phyloP scores from a whole-genome alignment of 2,888 invertebrate species.

The Conchocele bisecta region DNA sequence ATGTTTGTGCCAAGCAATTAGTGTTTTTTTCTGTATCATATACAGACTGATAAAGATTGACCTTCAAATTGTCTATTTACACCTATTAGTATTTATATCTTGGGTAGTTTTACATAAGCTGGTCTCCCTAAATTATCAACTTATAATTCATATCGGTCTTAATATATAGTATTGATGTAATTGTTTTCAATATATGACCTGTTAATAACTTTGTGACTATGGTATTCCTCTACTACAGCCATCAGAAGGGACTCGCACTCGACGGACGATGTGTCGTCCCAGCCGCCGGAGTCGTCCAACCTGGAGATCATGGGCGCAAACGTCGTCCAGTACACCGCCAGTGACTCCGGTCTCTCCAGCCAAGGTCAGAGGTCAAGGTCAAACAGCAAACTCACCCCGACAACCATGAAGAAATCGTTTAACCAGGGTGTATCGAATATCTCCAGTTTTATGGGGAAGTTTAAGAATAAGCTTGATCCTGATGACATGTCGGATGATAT shows the following conservation, averaged over 20 bases:
- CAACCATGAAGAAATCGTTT: constrained; percentile 89
- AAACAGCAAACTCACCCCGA: constrained; percentile 49
- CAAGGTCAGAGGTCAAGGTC: constrained; percentile 49
- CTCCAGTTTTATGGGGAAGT: constrained; percentile 88
- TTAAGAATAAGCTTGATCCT: constrained; percentile 73
- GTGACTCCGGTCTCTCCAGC: constrained; percentile 67
- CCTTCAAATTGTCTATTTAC: too few species aligned
- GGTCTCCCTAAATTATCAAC: too few species aligned
- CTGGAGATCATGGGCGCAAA: constrained; percentile 34
- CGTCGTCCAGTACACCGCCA: constrained; percentile 51
- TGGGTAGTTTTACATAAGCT: too few species aligned
- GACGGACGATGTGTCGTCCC: constrained; percentile 38
- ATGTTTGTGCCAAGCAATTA: too few species aligned
- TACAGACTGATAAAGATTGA: too few species aligned
- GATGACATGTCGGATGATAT: constrained; percentile 85
- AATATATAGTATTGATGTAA: too few species aligned
- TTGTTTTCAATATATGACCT: too few species aligned
- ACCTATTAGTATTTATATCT: too few species aligned
- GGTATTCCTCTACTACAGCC: constrained; percentile 13
- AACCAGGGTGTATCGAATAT: constrained; percentile 93
- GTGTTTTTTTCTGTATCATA: too few species aligned
- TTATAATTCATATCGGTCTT: too few species aligned
- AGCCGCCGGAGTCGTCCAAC: constrained; percentile 5
- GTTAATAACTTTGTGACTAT: too few species aligned
- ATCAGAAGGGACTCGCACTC: constrained; percentile 43